Percentiles rank a stretch among this genome's conserved stretches.
phyloP scores from a whole-genome alignment of 2,113 vertebrate species.

The Sciurus niger region DNA sequence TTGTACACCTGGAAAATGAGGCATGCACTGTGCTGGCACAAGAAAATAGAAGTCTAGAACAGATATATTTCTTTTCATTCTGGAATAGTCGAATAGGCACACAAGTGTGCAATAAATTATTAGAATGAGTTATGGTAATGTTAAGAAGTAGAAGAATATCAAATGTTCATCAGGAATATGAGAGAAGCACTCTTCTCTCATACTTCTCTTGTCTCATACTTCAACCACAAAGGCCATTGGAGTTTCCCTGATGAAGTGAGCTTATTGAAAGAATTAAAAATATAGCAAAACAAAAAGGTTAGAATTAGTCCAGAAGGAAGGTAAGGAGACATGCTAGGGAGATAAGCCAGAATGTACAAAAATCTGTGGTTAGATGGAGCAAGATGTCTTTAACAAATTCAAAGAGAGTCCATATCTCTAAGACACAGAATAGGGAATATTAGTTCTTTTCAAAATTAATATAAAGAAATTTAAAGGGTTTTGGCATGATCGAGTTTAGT shows the following conservation, averaged over 20 bases:
- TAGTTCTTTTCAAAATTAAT: background rate
- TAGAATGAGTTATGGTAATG: background rate
- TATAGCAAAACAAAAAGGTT: background rate
- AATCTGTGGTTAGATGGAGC: background rate
- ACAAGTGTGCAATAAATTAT: background rate
- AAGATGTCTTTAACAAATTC: background rate
- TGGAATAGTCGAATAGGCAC: background rate
- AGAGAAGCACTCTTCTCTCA: background rate
- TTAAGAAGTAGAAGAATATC: background rate
- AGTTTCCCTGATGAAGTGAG: background rate
- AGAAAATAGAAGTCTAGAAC: background rate
- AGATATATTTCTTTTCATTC: background rate
- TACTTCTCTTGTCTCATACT: background rate
- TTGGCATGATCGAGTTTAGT: background rate
- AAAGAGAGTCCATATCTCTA: background rate
- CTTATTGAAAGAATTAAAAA: background rate
- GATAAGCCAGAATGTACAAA: background rate
- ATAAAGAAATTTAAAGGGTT: background rate
- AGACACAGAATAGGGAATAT: background rate
- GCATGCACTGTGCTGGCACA: background rate
- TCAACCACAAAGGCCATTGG: background rate
- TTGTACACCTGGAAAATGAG: background rate
- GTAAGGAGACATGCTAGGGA: background rate
- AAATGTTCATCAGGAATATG: background rate
- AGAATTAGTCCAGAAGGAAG: background rate